These are phyloP conservation scores for Gallinago nigripennis DNA, from an alignment of 2,797 vertebrate genomes.

Conservation along the genomic window DNA sequence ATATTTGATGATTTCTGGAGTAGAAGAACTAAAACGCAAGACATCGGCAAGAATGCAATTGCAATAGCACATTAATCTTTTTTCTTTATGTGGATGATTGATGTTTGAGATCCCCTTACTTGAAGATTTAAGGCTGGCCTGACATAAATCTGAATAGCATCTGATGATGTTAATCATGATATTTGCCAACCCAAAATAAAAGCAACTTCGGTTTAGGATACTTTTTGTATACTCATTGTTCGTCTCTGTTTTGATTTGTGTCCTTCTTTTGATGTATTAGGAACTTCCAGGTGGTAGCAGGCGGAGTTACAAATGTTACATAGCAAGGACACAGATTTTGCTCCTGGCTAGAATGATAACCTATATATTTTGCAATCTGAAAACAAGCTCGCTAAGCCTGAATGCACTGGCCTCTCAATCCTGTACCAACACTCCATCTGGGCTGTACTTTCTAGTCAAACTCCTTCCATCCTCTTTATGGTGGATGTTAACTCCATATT, in stretches of 20 bases:
- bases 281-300: slow-evolving; percentile 19
- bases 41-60: background rate
- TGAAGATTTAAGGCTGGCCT: background rate
- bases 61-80: background rate
- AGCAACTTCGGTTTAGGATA: background rate
- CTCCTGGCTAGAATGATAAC: background rate
- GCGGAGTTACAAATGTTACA: background rate
- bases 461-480: background rate
- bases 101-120: background rate
- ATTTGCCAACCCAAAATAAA: background rate
- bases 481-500: background rate
- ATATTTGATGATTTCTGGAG: background rate
- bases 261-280: background rate
- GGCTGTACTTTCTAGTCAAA: background rate
- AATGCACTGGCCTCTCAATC: background rate
- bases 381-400: background rate
- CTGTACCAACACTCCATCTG: slow-evolving; percentile 22
- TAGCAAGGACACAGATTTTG: slow-evolving; percentile 25
- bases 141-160: background rate
- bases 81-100: background rate
- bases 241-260: background rate
- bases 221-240: background rate
- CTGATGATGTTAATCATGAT: background rate
- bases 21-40: background rate
- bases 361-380: background rate